A percentile compares a stretch with the other conserved stretches of the same genome.
Conservation (phyloP, 2,113 vertebrate genomes). For the Nanorana parkeri region DNA sequence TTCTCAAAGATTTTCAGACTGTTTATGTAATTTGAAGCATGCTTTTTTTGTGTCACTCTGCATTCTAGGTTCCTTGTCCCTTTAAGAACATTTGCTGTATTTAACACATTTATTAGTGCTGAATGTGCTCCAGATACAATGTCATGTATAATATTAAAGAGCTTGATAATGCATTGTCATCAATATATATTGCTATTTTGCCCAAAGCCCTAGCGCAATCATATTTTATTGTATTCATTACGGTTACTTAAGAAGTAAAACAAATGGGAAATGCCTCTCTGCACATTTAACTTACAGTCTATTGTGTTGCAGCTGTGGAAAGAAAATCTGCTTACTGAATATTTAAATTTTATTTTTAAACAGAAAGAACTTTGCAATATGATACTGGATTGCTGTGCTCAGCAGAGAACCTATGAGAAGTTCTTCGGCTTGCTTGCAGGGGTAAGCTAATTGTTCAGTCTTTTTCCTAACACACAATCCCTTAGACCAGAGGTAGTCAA, state of each 20-base stretch:
- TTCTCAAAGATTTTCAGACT: background rate
- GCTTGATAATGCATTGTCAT: slow-evolving; percentile 18
- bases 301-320: slow-evolving; percentile 56
- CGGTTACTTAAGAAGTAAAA: slow-evolving; percentile 49
- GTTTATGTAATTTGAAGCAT: background rate
- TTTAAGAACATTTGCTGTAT: background rate
- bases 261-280: slow-evolving; percentile 49
- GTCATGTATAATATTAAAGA: slow-evolving; percentile 49
- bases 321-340: slow-evolving; percentile 59
- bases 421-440: slow-evolving; percentile 97
- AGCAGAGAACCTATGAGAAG: slow-evolving; percentile 97
- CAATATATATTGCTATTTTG: slow-evolving; percentile 24
- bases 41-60: background rate
- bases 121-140: slow-evolving; percentile 47
- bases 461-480: background rate
- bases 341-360: slow-evolving; percentile 60
- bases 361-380: slow-evolving; percentile 99
- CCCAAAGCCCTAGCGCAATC: slow-evolving; percentile 35
- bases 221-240: slow-evolving; percentile 56
- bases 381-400: slow-evolving; percentile 98
- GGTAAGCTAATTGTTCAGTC: slow-evolving; percentile 75
- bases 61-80: background rate
- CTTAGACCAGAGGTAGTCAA: no score
- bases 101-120: slow-evolving; percentile 30
- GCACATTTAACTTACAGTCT: slow-evolving; percentile 42